These are phyloP conservation scores for Caenorhabditis remanei DNA, from an alignment of 1,140 invertebrate species.

Conservation along the genomic window DNA sequence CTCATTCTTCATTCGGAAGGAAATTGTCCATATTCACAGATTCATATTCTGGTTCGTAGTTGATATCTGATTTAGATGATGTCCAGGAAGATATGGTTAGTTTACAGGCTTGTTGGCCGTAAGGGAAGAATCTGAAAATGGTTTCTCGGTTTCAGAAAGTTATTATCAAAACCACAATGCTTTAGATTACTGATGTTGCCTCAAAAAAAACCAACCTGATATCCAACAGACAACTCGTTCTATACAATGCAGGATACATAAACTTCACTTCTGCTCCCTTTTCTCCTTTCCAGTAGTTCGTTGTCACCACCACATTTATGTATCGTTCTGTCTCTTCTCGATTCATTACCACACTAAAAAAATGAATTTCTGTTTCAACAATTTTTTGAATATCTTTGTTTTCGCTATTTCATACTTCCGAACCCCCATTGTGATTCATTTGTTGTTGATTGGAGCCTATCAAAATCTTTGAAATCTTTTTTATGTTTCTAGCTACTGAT, in stretches of 20 bases:
- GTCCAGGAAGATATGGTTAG: slow-evolving; percentile 77
- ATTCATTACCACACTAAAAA: slow-evolving; percentile 77
- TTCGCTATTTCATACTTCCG: too few species aligned
- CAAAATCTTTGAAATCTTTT: too few species aligned
- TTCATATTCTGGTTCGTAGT: slow-evolving; percentile 75
- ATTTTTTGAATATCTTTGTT: too few species aligned
- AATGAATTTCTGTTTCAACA: too few species aligned
- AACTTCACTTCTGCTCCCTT: slow-evolving; percentile 76
- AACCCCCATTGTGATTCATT: too few species aligned
- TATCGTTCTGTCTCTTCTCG: slow-evolving; percentile 77
- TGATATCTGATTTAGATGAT: slow-evolving; percentile 74
- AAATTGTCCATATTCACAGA: slow-evolving; percentile 77
- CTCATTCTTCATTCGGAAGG: slow-evolving; percentile 78
- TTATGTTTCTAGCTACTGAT: background rate
- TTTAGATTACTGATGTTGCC: too few species aligned
- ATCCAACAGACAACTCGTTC: slow-evolving; percentile 77
- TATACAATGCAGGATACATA: slow-evolving; percentile 77
- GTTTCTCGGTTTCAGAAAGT: too few species aligned
- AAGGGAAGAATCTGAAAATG: slow-evolving; percentile 73
- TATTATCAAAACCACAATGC: too few species aligned
- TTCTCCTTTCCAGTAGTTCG: slow-evolving; percentile 76
- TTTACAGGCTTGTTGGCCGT: slow-evolving; percentile 77
- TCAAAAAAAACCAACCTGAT: slow-evolving; percentile 67
- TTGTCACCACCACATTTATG: slow-evolving; percentile 77
- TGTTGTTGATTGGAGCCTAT: too few species aligned